Evolutionary conservation across 2,888 invertebrate genomes (phyloP), one percentile per base, ranked within the genome.

Genomic region (Blomia tropicalis): DNA sequence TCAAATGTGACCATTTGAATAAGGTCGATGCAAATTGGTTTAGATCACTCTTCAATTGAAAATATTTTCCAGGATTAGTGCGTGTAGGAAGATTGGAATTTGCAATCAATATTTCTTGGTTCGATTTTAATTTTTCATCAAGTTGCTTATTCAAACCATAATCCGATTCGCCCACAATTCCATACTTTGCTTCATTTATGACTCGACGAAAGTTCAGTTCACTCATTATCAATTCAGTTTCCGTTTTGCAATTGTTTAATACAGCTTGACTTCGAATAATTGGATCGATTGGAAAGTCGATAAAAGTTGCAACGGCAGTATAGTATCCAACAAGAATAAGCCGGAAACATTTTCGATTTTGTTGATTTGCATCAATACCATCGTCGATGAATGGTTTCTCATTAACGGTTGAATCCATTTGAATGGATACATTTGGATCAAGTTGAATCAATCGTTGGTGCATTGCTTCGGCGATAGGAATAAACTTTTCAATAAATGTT

Each of bases 211-310:
- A 14, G 7, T 30, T 25, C 19, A 63, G 22, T 63, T 68, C 67
- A 25, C 17, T 41, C 7, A 63, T 19, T 1, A 66, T 25, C 25
- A 58, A 41, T 63, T 70, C 67, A 2, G 85, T 79, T 72, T 88
- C 85, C 69, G 86, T 81, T 27, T 78, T 73, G 17, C 82, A 76
- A 67, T 87, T 85, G 51, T 79, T 73, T 11, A 83, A 78, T 74
- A 86, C 86, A 0, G 89, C 73, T 0, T 80, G 77, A 66, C 82
- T 80, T 73, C 88, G 88, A 63, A 84, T 81, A 0, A 87, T 82
- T 0, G 90, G 89, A 77, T 93, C 93, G 4, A 91, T 83, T 1
- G 81, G 73, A 22, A 83, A 83, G 14, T 56, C 56, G 2, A 29
- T 17, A 22, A n/a, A 2, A 19, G 56, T 30, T 19, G 14, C 14